phyloP scores from a whole-genome alignment of 2,888 invertebrate genomes.

The Pediacus dermestoides region DNA sequence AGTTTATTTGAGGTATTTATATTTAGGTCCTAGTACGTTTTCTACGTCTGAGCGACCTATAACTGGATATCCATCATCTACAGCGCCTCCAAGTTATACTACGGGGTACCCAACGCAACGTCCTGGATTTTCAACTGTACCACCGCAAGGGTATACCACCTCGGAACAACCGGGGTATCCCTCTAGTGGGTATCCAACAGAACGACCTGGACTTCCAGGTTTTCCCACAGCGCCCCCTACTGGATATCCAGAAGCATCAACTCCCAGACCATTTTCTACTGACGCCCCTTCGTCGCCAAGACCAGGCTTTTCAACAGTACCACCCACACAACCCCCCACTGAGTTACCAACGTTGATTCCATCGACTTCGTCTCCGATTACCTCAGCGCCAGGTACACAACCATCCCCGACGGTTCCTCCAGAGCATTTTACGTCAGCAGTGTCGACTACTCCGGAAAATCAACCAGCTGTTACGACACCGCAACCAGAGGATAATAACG shows the following conservation, averaged over 20 bases:
- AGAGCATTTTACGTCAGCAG: constrained; percentile 16
- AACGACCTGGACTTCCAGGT: constrained; percentile 16
- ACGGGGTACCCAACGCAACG: constrained; percentile 24
- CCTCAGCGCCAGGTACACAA: constrained; percentile 13
- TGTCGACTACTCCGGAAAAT: constrained; percentile 8
- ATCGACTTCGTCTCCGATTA: constrained; percentile 14
- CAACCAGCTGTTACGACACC: constrained; percentile 20
- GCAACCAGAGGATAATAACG: constrained; percentile 19
- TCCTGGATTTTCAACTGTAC: constrained; percentile 33
- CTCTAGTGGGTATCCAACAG: constrained; percentile 16
- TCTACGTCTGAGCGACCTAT: constrained; percentile 13
- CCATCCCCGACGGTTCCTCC: constrained; percentile 3
- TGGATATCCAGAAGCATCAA: constrained; percentile 7
- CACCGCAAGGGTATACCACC: constrained; percentile 18
- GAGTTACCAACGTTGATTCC: constrained; percentile 22
- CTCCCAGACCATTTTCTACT: constrained; percentile 14
- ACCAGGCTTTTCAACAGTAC: neutral
- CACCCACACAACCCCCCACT: constrained; percentile 15
- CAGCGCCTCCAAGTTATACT: constrained; percentile 14
- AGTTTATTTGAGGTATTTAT: constrained; percentile 5
- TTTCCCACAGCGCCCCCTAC: constrained; percentile 18
- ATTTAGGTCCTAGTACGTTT: constrained; percentile 8
- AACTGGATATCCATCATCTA: constrained; percentile 26
- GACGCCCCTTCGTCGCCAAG: neutral
- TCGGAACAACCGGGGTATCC: constrained; percentile 16